These are phyloP conservation scores for Neelides folsomi DNA, from an alignment of 2,888 invertebrate species.

Conservation along the genomic window DNA sequence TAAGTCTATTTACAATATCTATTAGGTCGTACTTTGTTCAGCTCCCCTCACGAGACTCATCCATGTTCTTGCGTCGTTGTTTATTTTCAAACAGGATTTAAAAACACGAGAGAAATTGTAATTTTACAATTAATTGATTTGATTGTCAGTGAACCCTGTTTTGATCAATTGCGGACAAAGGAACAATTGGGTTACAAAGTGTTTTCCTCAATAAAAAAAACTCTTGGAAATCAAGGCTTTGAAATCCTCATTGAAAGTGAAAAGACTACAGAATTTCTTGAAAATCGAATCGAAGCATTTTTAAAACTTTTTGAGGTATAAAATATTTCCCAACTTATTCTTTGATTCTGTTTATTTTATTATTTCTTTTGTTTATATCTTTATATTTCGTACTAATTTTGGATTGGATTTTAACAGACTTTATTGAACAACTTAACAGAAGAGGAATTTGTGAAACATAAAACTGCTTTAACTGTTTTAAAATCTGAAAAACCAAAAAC, in stretches of 20 bases:
- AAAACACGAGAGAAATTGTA: conserved; percentile 59
- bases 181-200: conserved; percentile 93
- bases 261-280: conserved; percentile 63
- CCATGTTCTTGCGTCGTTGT: conserved; percentile 72
- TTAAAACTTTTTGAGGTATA: conserved; percentile 60
- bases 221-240: conserved; percentile 72
- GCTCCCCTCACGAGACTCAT: conserved; percentile 68
- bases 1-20: too few species aligned
- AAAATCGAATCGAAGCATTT: conserved; percentile 76
- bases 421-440: conserved; percentile 58
- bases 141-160: conserved; percentile 80
- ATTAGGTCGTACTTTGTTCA: too few species aligned
- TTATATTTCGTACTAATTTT: too few species aligned
- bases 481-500: conserved; percentile 84
- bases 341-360: neutral
- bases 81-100: conserved; percentile 75
- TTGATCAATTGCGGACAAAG: conserved; percentile 76
- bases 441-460: conserved; percentile 69
- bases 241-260: conserved; percentile 67
- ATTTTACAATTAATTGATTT: conserved; percentile 73
- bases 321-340: conserved; percentile 5
- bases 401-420: conserved; percentile 50
- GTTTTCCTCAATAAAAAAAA: conserved; percentile 67
- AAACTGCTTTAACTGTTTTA: conserved; percentile 64
- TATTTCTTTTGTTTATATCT: too few species aligned